phyloP scores from a whole-genome alignment of 2,797 vertebrate species.

The Molossus alvarezi region DNA sequence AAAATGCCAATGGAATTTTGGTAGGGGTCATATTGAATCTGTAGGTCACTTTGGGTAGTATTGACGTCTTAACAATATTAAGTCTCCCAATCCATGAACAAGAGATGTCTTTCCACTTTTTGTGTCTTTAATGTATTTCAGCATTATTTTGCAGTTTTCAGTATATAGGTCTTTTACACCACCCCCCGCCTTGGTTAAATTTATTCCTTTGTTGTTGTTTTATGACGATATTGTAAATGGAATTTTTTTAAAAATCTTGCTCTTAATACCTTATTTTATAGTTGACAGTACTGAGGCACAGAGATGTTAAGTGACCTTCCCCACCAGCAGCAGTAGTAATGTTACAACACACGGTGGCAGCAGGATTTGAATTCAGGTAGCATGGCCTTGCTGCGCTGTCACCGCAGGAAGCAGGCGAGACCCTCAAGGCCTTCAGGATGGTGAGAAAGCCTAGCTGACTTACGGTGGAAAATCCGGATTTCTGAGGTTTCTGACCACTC shows the following conservation, averaged over 20 bases:
- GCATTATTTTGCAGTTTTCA: background rate
- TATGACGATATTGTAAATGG: background rate
- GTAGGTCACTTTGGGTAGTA: background rate
- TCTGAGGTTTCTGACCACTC: background rate
- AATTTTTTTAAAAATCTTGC: slow-evolving; percentile 16
- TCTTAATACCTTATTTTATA: background rate
- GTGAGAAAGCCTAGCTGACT: background rate
- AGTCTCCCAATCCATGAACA: background rate
- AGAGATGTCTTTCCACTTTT: background rate
- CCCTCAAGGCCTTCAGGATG: background rate
- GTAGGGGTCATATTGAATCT: background rate
- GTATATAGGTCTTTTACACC: background rate
- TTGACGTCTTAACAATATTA: background rate
- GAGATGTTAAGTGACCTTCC: background rate
- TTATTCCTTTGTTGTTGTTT: slow-evolving; percentile 5
- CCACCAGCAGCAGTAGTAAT: too few species aligned
- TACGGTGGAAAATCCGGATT: slow-evolving; percentile 17
- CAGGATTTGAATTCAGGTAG: background rate
- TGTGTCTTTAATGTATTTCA: slow-evolving; percentile 9
- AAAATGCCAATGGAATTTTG: background rate
- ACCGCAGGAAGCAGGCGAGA: background rate
- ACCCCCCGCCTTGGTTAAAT: background rate
- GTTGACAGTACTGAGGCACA: background rate
- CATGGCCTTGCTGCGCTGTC: background rate
- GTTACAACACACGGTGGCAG: background rate